Percentiles rank a stretch among this genome's conserved stretches.
Evolutionary conservation across 2,888 invertebrate species (phyloP).

Genomic region (Ornithoptera priamus): DNA sequence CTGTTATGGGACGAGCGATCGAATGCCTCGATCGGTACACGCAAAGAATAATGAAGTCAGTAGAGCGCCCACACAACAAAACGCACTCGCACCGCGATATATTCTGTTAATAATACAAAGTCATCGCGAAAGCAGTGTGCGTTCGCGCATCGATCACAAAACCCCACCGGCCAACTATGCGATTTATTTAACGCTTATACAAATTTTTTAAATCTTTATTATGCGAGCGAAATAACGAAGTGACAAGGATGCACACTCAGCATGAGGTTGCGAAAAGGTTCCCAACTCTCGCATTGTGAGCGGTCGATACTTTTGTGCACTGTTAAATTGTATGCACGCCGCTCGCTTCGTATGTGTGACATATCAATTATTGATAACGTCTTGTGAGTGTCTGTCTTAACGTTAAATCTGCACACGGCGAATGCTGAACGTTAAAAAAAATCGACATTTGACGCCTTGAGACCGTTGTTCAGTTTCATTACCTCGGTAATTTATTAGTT

Average conservation of each 20-base stretch:
- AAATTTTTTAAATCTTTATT: slow-evolving; percentile 32
- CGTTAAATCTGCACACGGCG: not conserved
- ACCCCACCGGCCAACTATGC: not conserved
- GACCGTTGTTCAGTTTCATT: too few species aligned
- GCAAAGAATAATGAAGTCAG: slow-evolving; percentile 30
- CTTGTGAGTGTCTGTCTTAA: slow-evolving; percentile 9
- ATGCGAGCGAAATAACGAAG: slow-evolving; percentile 26
- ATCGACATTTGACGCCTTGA: not conserved
- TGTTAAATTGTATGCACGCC: slow-evolving; percentile 8
- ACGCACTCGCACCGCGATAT: slow-evolving; percentile 27
- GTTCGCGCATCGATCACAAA: slow-evolving; percentile 32
- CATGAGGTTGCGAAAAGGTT: slow-evolving; percentile 31
- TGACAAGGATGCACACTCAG: slow-evolving; percentile 30
- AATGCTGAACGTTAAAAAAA: not conserved
- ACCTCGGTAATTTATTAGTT: too few species aligned
- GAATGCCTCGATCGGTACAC: slow-evolving; percentile 26
- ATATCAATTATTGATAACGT: slow-evolving; percentile 21
- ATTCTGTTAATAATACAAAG: slow-evolving; percentile 26
- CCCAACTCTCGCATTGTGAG: slow-evolving; percentile 13
- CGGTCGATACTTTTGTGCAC: slow-evolving; percentile 21
- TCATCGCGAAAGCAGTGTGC: slow-evolving; percentile 24
- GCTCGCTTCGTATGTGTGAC: slow-evolving; percentile 13
- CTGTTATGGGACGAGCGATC: slow-evolving; percentile 27
- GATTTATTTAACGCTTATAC: slow-evolving; percentile 26
- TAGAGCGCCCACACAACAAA: slow-evolving; percentile 27